Evolutionary conservation across 2,888 invertebrate species (phyloP).

Genomic region (Yponomeuta sedellus): DNA sequence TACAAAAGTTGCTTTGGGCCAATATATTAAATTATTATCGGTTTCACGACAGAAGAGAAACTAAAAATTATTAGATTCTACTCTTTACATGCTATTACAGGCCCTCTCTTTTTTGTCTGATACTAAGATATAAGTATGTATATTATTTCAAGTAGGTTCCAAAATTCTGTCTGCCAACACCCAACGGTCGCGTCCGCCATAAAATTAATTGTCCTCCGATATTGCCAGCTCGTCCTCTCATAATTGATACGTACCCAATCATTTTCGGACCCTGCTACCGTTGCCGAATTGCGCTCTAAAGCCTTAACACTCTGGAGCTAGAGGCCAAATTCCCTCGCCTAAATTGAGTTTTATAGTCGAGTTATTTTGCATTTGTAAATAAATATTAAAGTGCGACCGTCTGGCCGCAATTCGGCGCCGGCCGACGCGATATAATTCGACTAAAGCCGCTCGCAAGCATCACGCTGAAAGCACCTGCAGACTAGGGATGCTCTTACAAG

Average conservation of each 20-base stretch:
- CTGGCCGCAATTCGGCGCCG: slow-evolving; percentile 30
- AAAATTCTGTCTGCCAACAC: background rate
- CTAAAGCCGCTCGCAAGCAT: slow-evolving; percentile 35
- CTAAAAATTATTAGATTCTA: no score
- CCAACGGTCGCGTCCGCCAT: slow-evolving; percentile 20
- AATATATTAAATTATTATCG: no score
- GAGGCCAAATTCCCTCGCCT: background rate
- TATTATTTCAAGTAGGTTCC: no score
- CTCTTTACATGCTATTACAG: no score
- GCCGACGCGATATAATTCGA: slow-evolving; percentile 30
- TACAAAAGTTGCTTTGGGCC: no score
- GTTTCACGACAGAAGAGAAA: no score
- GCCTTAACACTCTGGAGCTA: background rate
- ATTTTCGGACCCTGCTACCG: background rate
- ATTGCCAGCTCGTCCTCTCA: slow-evolving; percentile 5
- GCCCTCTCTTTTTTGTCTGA: no score
- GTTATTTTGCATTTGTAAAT: slow-evolving; percentile 57
- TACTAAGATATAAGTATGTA: no score
- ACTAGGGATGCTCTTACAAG: slow-evolving; percentile 32
- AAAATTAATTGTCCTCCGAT: slow-evolving; percentile 24
- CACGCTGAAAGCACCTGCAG: slow-evolving; percentile 42
- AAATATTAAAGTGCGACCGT: slow-evolving; percentile 47
- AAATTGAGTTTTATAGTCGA: background rate
- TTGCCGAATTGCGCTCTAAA: background rate
- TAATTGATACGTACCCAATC: slow-evolving; percentile 1